These are phyloP conservation scores for Nymphalis polychloros DNA, from an alignment of 2,888 invertebrate genomes.

Conservation along the genomic window DNA sequence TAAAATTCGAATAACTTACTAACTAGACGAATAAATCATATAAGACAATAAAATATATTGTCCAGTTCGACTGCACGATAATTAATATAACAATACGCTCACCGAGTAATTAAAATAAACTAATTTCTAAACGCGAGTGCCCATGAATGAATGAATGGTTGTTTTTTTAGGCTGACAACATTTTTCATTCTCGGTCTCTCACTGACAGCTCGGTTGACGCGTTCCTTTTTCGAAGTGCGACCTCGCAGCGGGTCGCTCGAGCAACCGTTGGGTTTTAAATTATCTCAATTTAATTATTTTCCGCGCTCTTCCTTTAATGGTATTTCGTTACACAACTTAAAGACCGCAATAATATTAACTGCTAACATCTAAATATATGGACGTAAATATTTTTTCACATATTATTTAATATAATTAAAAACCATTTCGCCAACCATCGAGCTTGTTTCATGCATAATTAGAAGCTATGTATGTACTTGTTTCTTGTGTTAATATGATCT, in stretches of 20 bases:
- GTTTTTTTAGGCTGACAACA: conserved; percentile 67
- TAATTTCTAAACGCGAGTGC: conserved; percentile 74
- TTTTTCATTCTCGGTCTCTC: conserved; percentile 72
- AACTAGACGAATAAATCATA: conserved; percentile 80
- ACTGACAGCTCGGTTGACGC: conserved; percentile 76
- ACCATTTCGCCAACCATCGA: no score
- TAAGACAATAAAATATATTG: conserved; percentile 81
- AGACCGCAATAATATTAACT: conserved; percentile 1
- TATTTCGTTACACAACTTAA: neutral
- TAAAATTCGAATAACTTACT: conserved; percentile 81
- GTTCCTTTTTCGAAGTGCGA: conserved; percentile 73
- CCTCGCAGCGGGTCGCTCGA: conserved; percentile 68
- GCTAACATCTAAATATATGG: neutral
- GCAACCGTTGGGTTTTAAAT: conserved; percentile 74
- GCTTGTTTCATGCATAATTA: no score
- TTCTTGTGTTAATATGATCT: no score
- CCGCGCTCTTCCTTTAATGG: conserved; percentile 48
- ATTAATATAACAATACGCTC: conserved; percentile 79
- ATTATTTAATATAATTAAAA: neutral
- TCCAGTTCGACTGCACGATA: conserved; percentile 67
- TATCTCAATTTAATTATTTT: conserved; percentile 75
- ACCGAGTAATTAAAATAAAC: conserved; percentile 80
- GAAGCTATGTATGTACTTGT: no score
- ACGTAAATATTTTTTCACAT: neutral
- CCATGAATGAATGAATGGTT: conserved; percentile 72